Conservation (phyloP, 1,140 invertebrate species). For the Hetaerina americana region DNA sequence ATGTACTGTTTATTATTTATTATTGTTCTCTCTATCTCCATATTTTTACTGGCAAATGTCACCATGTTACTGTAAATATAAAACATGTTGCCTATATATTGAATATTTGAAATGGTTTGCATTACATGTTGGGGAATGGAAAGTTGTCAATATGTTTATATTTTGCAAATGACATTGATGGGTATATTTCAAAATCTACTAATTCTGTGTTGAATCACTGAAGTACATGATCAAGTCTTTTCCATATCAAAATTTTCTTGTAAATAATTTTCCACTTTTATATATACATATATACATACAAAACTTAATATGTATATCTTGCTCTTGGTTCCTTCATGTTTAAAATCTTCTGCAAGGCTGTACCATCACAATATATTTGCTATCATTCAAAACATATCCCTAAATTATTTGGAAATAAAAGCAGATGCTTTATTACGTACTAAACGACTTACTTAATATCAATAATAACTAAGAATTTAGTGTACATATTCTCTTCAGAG, state of each 20-base stretch:
- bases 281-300: background rate
- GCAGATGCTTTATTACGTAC: background rate
- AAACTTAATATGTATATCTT: conserved; percentile 1
- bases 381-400: background rate
- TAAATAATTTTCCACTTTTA: conserved; percentile 1
- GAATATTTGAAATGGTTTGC: background rate
- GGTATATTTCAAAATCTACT: background rate
- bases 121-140: background rate
- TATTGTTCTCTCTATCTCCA: background rate
- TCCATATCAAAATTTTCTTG: background rate
- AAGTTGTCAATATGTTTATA: background rate
- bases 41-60: background rate
- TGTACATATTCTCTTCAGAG: no score
- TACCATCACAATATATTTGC: background rate
- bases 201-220: background rate
- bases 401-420: background rate
- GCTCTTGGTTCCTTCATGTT: background rate
- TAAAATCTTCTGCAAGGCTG: background rate
- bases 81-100: background rate
- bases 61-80: background rate
- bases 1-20: conserved; percentile 1
- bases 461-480: no score
- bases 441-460: background rate
- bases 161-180: background rate
- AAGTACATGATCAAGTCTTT: background rate